Evolutionary conservation across 53 echinoderm and acorn worm genomes (phyloP).

Genomic region (Hippasteria phrygiana): DNA sequence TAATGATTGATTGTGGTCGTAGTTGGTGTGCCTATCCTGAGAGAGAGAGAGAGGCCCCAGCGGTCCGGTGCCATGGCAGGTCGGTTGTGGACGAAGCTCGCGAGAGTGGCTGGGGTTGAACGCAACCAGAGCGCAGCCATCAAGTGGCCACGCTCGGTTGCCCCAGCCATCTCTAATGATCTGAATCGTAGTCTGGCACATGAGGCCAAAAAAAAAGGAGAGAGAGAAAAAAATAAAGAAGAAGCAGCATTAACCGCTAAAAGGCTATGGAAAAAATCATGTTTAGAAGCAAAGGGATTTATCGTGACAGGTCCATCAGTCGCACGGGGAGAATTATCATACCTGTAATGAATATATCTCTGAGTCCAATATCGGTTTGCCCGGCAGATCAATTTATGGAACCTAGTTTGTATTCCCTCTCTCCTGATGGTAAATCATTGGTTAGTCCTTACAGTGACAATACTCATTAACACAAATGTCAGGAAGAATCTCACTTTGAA

Average conservation of each 20-base stretch:
- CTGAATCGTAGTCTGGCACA: conserved; percentile 18
- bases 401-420: too few species aligned
- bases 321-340: not conserved
- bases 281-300: not conserved
- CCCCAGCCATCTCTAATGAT: conserved; percentile 41
- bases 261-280: not conserved
- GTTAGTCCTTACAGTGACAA: too few species aligned
- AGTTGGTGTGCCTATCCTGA: not conserved
- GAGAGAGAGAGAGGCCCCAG: too few species aligned
- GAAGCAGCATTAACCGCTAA: not conserved
- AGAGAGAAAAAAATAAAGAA: too few species aligned
- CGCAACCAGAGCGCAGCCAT: conserved; percentile 34
- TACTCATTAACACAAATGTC: too few species aligned
- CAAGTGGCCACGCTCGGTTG: conserved; percentile 23
- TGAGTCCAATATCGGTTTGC: not conserved
- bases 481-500: too few species aligned
- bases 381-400: not conserved
- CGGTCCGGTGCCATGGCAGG: too few species aligned
- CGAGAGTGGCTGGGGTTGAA: conserved; percentile 21
- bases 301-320: not conserved
- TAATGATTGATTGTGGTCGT: conserved; percentile 56
- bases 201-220: too few species aligned
- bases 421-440: too few species aligned
- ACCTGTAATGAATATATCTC: not conserved
- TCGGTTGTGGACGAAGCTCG: too few species aligned